phyloP scores from a whole-genome alignment of 2,888 invertebrate species.

The Sinhomidia bicolor region DNA sequence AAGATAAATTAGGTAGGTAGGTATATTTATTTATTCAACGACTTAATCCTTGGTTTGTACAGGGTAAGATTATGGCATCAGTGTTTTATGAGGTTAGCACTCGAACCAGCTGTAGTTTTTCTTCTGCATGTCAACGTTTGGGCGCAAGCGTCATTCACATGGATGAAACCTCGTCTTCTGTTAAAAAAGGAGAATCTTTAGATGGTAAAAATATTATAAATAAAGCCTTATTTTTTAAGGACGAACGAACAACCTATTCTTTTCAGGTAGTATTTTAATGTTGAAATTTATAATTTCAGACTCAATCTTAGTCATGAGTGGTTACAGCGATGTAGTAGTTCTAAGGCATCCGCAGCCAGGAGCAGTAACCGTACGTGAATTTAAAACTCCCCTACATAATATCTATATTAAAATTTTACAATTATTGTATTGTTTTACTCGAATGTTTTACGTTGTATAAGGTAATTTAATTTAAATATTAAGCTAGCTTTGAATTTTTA shows the following conservation, averaged over 20 bases:
- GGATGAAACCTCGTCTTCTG: constrained; percentile 94
- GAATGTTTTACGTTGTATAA: no score
- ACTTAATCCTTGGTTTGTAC: constrained; percentile 51
- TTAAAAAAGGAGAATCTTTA: constrained; percentile 97
- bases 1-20: no score
- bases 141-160: constrained; percentile 96
- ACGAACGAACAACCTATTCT: no score
- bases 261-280: neutral
- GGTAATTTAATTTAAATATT: no score
- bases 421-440: no score
- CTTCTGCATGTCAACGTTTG: constrained; percentile 97
- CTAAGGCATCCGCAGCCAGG: constrained; percentile 96
- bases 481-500: no score
- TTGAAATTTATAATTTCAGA: constrained; percentile 82
- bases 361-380: constrained; percentile 89
- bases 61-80: constrained; percentile 97
- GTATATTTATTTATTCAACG: neutral
- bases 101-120: constrained; percentile 97
- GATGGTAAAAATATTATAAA: constrained; percentile 85
- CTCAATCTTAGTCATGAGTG: constrained; percentile 92
- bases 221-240: no score
- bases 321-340: constrained; percentile 96
- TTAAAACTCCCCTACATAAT: no score
- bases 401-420: no score
- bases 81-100: constrained; percentile 99